Base-by-base conservation (phyloP, 2,797 vertebrate genomes). In the Pempheris klunzingeri region DNA sequence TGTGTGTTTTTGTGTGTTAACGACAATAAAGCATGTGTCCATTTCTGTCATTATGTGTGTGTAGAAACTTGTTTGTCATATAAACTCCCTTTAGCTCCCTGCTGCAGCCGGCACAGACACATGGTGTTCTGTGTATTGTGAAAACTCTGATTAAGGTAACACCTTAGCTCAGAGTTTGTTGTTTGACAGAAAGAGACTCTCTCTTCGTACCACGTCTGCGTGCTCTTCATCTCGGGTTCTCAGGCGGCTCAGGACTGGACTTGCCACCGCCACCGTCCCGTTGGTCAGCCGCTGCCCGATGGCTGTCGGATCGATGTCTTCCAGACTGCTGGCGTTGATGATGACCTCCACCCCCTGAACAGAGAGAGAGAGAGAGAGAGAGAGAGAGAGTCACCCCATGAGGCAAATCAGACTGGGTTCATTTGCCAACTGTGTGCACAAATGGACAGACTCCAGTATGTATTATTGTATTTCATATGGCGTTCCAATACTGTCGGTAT, bases 271-370 rank as follows among this genome's bases (percentile, higher is more conserved):
- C 0, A 91, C 95, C 34, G 96, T 96, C 69, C 98, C 97, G 0
- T 99, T 99, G 90, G 96, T 97, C 73, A 99, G 95, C 18, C 96
- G 96, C 92, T 99, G 98, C 13, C 96, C 96, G 0, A 99, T 98
- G 88, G 97, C 97, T 0, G 95, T 93, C 0, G 98, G 96, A 47
- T 99, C 98, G 1, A 99, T 97, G 94, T 99, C 98, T 1, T 99
- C 98, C 92, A 98, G 95, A 0, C 95, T 98, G 95, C 98, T 99
- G 92, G 98, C 98, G 0, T 99, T 99, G 83, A 99, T 92, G 0
- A 95, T 97, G 79, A 99, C 94, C 7, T 98, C 96, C 38, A 99
- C 98, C 0, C 98, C 98, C 98, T 99, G 73, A 1, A 30, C 39
- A 74, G 36, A 61, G 11, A 12, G 36, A 41, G 47, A 65, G 24